These are phyloP conservation scores for Leptura quadrifasciata DNA, from an alignment of 2,888 invertebrate species.

Conservation along the genomic window DNA sequence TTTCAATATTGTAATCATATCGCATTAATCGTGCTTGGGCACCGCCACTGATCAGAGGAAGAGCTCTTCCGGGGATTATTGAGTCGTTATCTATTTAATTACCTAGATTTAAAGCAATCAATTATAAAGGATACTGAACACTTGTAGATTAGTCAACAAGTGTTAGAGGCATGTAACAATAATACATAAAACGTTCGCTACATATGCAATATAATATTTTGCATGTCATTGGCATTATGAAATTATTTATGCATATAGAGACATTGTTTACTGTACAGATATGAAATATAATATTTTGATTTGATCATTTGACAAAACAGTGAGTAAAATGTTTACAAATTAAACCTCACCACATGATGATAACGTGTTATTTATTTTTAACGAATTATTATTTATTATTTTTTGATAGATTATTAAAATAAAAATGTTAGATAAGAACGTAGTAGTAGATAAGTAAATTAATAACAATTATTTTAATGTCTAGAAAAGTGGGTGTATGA, in stretches of 20 bases:
- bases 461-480: not conserved
- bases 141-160: slow-evolving; percentile 29
- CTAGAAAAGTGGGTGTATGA: not conserved
- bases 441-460: not conserved
- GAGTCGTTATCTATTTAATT: slow-evolving; percentile 32
- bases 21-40: not conserved
- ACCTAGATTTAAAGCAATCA: slow-evolving; percentile 25
- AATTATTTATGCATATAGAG: not conserved
- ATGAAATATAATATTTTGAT: not conserved
- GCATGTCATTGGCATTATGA: not conserved
- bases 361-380: not conserved
- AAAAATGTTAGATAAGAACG: too few species aligned
- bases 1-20: too few species aligned
- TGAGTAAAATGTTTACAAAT: not conserved
- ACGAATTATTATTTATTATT: not conserved
- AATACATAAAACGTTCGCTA: not conserved
- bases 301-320: not conserved
- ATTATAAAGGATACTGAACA: slow-evolving; percentile 23
- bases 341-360: not conserved
- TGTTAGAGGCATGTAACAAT: slow-evolving; percentile 6
- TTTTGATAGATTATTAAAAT: not conserved
- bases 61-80: slow-evolving; percentile 11
- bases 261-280: slow-evolving; percentile 7
- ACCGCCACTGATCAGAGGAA: slow-evolving; percentile 11
- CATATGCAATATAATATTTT: not conserved